Percentiles rank a stretch among this genome's conserved stretches.
Conservation (phyloP, 2,888 invertebrate species). For the Zaprionus lineosus region DNA sequence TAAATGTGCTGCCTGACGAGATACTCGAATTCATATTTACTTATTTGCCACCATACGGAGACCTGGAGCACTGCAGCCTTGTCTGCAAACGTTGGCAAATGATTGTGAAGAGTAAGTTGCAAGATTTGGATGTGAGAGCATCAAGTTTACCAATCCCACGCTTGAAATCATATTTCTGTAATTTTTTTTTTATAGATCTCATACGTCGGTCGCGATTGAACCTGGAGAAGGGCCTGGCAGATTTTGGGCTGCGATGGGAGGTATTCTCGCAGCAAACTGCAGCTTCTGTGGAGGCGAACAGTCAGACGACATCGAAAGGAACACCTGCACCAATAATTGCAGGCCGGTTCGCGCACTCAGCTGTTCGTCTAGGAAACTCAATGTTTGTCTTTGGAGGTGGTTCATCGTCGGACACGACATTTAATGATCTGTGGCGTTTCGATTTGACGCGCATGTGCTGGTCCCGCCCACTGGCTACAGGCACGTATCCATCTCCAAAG, state of each 20-base stretch:
- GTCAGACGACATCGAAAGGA: conserved; percentile 4
- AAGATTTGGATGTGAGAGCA: too few species aligned
- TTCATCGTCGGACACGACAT: conserved; percentile 95
- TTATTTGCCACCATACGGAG: conserved; percentile 94
- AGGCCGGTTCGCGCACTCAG: conserved; percentile 95
- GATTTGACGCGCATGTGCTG: conserved; percentile 93
- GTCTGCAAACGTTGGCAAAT: conserved; percentile 94
- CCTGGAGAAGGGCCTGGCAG: conserved; percentile 89
- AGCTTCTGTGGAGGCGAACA: conserved; percentile 31
- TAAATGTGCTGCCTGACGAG: conserved; percentile 94
- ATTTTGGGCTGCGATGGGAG: conserved; percentile 90
- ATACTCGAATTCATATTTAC: conserved; percentile 95
- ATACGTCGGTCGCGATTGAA: conserved; percentile 88
- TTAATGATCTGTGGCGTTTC: conserved; percentile 97
- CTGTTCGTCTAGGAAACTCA: conserved; percentile 90
- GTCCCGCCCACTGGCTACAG: conserved; percentile 91
- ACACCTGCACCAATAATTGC: conserved; percentile 88
- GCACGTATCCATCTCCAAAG: conserved; percentile 95
- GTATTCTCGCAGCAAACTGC: conserved; percentile 82
- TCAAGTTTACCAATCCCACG: too few species aligned
- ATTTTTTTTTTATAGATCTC: conserved; percentile 86
- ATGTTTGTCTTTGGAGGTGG: conserved; percentile 99
- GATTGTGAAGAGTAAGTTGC: conserved; percentile 90
- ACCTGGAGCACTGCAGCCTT: conserved; percentile 92
- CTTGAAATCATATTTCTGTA: not conserved